These are phyloP conservation scores for Propithecus perrieri DNA, from an alignment of 2,797 vertebrate species.

Conservation along the genomic window DNA sequence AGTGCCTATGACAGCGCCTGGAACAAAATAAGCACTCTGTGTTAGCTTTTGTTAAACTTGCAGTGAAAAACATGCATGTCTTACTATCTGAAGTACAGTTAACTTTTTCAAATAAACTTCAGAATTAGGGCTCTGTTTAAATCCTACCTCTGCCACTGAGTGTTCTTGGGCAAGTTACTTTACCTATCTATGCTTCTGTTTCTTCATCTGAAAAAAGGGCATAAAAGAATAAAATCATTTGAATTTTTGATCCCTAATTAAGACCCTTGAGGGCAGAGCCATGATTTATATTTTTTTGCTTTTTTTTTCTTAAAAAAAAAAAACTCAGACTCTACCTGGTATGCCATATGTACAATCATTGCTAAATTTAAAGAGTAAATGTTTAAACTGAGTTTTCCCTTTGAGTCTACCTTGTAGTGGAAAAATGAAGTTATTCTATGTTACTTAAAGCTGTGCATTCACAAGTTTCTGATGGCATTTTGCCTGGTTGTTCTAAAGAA, in stretches of 20 bases:
- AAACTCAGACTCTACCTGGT: not conserved
- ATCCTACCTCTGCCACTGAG: not conserved
- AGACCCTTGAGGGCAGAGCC: not conserved
- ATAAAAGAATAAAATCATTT: not conserved
- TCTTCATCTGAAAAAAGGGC: not conserved
- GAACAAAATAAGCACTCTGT: not conserved
- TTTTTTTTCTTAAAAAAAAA: not conserved
- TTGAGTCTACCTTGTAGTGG: not conserved
- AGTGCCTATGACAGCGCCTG: not conserved
- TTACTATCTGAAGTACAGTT: not conserved
- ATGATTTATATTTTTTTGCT: not conserved
- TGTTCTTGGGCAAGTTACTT: not conserved
- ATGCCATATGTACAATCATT: not conserved
- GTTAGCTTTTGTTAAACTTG: not conserved
- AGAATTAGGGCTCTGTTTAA: not conserved
- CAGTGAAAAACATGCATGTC: not conserved
- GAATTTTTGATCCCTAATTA: not conserved
- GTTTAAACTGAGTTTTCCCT: conserved; percentile 47
- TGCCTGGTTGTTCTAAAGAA: not conserved
- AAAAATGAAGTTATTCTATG: conserved; percentile 28
- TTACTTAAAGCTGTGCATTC: not conserved
- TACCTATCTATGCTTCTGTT: not conserved
- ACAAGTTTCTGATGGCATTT: not conserved
- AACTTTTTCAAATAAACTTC: not conserved
- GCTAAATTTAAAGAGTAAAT: conserved; percentile 53